These are phyloP conservation scores for Nesogale talazaci DNA, from an alignment of 2,113 vertebrate species.

Conservation along the genomic window DNA sequence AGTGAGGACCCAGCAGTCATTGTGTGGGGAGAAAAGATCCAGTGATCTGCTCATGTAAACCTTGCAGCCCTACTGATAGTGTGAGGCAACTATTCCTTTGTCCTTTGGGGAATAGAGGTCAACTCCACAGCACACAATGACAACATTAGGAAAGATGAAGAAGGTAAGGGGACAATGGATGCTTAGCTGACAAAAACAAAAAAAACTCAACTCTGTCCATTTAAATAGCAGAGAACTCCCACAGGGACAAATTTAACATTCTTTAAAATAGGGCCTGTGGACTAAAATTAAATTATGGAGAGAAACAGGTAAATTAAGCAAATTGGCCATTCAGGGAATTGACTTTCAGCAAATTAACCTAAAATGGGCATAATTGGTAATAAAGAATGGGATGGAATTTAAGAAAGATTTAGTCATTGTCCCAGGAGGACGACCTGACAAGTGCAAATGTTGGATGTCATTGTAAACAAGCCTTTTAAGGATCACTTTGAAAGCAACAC, in stretches of 20 bases:
- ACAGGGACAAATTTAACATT: background rate
- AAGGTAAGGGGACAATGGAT: accelerated
- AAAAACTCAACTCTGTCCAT: background rate
- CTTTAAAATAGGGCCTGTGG: background rate
- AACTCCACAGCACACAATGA: background rate
- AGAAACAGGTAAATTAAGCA: conserved; percentile 75
- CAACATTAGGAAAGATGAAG: background rate
- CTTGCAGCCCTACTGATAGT: background rate
- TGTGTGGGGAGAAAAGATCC: background rate
- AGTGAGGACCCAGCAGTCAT: background rate
- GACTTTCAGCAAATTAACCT: conserved; percentile 71
- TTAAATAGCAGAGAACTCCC: background rate
- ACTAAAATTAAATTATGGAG: conserved; percentile 67
- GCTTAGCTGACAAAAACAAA: background rate
- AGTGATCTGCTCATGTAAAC: background rate
- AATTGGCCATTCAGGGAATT: conserved; percentile 59
- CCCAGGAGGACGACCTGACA: conserved; percentile 54
- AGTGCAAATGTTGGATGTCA: conserved; percentile 51
- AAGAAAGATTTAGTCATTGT: conserved; percentile 56
- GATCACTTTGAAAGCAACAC: conserved; percentile 51
- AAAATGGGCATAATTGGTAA: conserved; percentile 66
- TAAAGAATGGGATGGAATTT: conserved; percentile 63
- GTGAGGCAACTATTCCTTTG: background rate
- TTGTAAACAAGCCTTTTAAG: conserved; percentile 71
- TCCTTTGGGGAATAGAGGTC: background rate